A percentile compares a stretch with the other conserved stretches of the same genome.
phyloP scores from a whole-genome alignment of 2,113 vertebrate species.

The Pristiophorus japonicus region DNA sequence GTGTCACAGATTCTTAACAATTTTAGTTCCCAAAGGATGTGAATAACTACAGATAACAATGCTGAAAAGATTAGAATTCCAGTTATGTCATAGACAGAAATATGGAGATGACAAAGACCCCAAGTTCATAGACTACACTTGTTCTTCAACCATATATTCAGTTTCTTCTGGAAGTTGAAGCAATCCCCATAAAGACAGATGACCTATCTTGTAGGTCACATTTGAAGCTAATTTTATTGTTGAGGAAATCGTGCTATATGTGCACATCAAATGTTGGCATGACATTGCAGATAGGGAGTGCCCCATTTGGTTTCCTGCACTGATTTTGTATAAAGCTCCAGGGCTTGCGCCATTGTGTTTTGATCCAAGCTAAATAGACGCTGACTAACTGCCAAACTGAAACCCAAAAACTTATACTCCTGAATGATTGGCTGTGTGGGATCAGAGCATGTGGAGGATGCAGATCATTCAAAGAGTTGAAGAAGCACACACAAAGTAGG shows the following conservation, averaged over 20 bases:
- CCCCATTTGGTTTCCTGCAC: not conserved
- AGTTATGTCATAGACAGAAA: not conserved
- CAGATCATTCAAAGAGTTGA: not conserved
- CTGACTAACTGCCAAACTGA: not conserved
- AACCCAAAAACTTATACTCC: not conserved
- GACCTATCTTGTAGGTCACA: not conserved
- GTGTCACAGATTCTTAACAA: not conserved
- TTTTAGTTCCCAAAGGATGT: not conserved
- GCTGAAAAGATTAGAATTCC: slow-evolving; percentile 5
- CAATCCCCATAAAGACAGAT: not conserved
- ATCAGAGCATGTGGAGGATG: not conserved
- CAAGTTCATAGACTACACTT: not conserved
- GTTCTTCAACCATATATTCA: not conserved
- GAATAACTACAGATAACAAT: not conserved
- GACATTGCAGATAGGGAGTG: not conserved
- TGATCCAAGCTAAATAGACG: not conserved
- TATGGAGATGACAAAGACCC: not conserved
- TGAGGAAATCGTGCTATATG: not conserved
- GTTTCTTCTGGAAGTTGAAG: not conserved
- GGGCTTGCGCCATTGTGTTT: not conserved
- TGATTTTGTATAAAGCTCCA: not conserved
- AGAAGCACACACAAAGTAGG: not conserved
- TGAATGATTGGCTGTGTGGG: not conserved
- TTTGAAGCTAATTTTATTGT: not conserved
- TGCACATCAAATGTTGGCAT: not conserved